Evolutionary conservation across 2,113 vertebrate species (phyloP).

Genomic region (Mus pahari): DNA sequence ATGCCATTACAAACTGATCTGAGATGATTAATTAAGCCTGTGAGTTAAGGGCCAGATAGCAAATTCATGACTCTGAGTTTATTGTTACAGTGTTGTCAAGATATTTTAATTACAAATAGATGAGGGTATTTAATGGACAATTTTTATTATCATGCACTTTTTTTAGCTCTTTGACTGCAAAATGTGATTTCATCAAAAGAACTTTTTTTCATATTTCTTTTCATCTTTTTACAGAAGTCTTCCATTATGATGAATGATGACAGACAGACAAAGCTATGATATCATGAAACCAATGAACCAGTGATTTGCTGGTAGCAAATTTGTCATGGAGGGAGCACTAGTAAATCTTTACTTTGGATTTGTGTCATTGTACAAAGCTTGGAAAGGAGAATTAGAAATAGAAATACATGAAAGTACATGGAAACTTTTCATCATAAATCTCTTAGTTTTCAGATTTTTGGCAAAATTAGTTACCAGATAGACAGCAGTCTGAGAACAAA

Average conservation of each 20-base stretch:
- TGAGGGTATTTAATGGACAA: too few relatives aligned
- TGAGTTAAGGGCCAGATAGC: too few relatives aligned
- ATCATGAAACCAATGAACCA: background rate
- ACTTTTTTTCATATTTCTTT: background rate
- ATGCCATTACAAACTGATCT: too few relatives aligned
- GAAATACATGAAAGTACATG: background rate
- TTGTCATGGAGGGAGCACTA: accelerated
- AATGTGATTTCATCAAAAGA: background rate
- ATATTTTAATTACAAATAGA: too few relatives aligned
- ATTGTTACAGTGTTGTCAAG: too few relatives aligned
- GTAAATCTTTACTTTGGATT: background rate
- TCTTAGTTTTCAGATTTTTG: background rate
- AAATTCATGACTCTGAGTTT: too few relatives aligned
- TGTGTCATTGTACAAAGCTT: background rate
- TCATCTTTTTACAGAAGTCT: background rate
- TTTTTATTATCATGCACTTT: background rate
- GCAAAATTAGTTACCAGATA: background rate
- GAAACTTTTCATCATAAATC: background rate
- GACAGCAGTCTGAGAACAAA: background rate
- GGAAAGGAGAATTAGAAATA: background rate
- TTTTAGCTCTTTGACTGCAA: background rate
- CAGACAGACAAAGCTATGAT: background rate
- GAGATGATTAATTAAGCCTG: too few relatives aligned
- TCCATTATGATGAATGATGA: background rate
- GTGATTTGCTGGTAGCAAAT: background rate